Evolutionary conservation across 2,888 invertebrate species (phyloP).

Genomic region (Synergus gifuensis): DNA sequence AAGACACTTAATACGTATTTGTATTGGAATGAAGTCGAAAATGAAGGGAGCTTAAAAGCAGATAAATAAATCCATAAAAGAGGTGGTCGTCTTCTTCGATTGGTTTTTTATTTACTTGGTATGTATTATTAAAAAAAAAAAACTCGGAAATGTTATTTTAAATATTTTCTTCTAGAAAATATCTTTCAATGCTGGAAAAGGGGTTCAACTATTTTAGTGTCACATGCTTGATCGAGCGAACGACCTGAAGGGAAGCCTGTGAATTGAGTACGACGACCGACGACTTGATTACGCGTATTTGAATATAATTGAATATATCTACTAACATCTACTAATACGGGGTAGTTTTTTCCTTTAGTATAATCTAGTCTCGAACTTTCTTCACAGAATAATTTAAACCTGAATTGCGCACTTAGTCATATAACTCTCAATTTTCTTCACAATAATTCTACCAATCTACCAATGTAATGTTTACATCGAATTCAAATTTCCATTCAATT

Average conservation of each 20-base stretch:
- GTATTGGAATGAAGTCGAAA: no score
- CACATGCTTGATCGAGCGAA: constrained; percentile 9
- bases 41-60: no score
- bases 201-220: background rate
- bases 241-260: constrained; percentile 26
- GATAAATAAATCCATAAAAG: background rate
- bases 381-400: background rate
- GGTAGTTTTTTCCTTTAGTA: constrained; percentile 3
- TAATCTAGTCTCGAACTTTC: background rate
- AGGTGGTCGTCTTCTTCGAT: background rate
- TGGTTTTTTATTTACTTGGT: background rate
- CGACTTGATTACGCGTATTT: constrained; percentile 4
- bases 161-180: background rate
- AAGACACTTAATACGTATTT: background rate
- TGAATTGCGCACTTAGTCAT: constrained; percentile 16
- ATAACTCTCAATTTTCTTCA: constrained; percentile 32
- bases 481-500: background rate
- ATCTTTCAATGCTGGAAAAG: background rate
- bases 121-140: background rate
- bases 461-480: background rate
- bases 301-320: background rate
- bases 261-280: constrained; percentile 7
- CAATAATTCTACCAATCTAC: background rate
- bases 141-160: background rate
- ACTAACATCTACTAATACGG: background rate